phyloP scores from a whole-genome alignment of 2,113 vertebrate genomes.

The Halichoerus grypus region DNA sequence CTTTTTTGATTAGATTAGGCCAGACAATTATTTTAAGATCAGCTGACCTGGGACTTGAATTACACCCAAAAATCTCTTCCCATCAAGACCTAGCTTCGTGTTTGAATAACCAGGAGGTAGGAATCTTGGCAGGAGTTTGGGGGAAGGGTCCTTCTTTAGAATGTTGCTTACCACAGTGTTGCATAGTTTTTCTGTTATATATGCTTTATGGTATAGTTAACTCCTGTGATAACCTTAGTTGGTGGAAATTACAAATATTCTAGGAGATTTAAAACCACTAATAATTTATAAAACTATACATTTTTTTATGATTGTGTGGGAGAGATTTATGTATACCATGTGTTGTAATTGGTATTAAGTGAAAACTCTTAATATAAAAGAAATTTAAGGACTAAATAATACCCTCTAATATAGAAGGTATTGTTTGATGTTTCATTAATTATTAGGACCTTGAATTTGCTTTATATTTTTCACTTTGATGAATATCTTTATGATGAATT shows the following conservation, averaged over 20 bases:
- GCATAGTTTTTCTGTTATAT: neutral
- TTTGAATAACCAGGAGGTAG: neutral
- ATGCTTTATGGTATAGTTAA: neutral
- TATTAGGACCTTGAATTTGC: neutral
- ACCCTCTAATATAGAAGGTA: neutral
- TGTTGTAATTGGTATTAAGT: constrained; percentile 2
- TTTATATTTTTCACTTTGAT: constrained; percentile 37
- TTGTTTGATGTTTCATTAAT: constrained; percentile 1
- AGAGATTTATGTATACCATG: neutral
- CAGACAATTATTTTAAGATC: neutral
- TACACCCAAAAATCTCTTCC: neutral
- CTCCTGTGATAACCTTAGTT: neutral
- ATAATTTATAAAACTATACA: neutral
- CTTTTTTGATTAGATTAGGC: neutral
- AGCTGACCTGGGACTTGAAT: neutral
- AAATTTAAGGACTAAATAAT: neutral
- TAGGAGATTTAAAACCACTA: constrained; percentile 12
- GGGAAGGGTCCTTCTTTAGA: neutral
- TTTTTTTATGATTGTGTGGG: neutral
- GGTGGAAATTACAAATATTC: constrained; percentile 18
- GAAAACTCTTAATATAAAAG: constrained; percentile 17
- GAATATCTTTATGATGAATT: constrained; percentile 14
- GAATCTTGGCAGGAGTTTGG: neutral
- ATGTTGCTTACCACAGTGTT: neutral
- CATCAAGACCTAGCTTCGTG: neutral